Evolutionary conservation across 2,113 vertebrate genomes (phyloP).

Genomic region (Tychaedon coryphoeus): DNA sequence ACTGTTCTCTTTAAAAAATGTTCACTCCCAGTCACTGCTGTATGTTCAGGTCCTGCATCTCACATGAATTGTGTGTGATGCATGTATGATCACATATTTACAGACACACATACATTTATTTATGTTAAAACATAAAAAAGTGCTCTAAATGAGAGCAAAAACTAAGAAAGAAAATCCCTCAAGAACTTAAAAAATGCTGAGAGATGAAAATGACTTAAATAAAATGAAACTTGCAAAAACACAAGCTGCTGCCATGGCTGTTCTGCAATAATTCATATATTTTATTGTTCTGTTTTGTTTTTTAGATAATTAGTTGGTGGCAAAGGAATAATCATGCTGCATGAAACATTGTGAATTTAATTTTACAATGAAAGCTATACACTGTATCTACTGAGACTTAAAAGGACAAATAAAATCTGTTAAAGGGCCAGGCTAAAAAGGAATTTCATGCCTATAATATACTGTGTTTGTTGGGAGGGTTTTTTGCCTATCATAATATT

Average conservation of each 20-base stretch:
- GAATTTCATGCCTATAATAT: background rate
- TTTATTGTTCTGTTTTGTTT: conserved; percentile 61
- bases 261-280: conserved; percentile 46
- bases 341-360: conserved; percentile 51
- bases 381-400: background rate
- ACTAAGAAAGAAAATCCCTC: background rate
- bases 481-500: background rate
- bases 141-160: background rate
- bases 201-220: conserved; percentile 31
- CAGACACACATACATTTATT: background rate
- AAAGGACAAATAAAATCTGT: conserved; percentile 13
- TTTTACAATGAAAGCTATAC: conserved; percentile 19
- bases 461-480: fast-evolving
- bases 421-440: background rate
- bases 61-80: background rate
- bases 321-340: conserved; percentile 34
- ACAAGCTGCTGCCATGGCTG: conserved; percentile 10
- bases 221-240: conserved; percentile 35
- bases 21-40: background rate
- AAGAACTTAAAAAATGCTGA: conserved; percentile 5
- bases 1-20: background rate
- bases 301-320: conserved; percentile 42
- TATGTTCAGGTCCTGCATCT: background rate
- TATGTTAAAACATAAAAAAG: background rate
- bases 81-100: background rate